Evolutionary conservation across 1,140 invertebrate genomes (phyloP).

Genomic region (Caenorhabditis inopinata): DNA sequence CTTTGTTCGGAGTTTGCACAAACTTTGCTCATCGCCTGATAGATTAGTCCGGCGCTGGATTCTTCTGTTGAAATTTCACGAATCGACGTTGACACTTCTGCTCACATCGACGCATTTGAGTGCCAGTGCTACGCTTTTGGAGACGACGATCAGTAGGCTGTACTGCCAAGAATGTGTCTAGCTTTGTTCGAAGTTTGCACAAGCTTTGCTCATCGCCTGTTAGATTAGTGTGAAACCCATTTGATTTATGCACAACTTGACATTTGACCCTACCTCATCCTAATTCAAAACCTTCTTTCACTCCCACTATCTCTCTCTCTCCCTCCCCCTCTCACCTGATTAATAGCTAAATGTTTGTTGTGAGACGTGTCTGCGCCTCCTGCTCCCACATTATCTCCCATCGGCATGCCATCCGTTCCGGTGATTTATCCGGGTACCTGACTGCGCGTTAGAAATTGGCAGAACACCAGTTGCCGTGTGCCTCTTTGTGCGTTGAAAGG

Average conservation of each 20-base stretch:
- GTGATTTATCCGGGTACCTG: conserved; percentile 30
- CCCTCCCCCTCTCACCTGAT: not conserved
- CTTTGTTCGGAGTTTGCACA: too few relatives aligned
- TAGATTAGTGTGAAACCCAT: not conserved
- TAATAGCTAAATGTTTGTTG: conserved; percentile 33
- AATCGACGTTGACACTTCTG: too few relatives aligned
- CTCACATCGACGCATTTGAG: too few relatives aligned
- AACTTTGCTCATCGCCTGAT: too few relatives aligned
- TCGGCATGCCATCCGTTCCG: not conserved
- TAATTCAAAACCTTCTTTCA: not conserved
- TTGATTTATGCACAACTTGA: conserved; percentile 24
- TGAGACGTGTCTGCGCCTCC: conserved; percentile 9
- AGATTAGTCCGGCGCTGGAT: too few relatives aligned
- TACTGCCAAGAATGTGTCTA: too few relatives aligned
- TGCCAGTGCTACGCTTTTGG: too few relatives aligned
- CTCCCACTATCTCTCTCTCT: not conserved
- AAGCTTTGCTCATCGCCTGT: too few relatives aligned
- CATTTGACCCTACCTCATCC: not conserved
- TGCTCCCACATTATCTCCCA: not conserved
- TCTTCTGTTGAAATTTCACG: too few relatives aligned
- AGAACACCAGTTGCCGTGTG: not conserved
- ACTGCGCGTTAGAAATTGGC: not conserved
- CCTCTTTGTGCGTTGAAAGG: not conserved
- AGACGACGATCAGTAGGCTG: conserved; percentile 42
- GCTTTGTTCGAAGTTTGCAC: not conserved